Conservation (phyloP, 2,113 vertebrate species). For the Brevimyrus niger region DNA sequence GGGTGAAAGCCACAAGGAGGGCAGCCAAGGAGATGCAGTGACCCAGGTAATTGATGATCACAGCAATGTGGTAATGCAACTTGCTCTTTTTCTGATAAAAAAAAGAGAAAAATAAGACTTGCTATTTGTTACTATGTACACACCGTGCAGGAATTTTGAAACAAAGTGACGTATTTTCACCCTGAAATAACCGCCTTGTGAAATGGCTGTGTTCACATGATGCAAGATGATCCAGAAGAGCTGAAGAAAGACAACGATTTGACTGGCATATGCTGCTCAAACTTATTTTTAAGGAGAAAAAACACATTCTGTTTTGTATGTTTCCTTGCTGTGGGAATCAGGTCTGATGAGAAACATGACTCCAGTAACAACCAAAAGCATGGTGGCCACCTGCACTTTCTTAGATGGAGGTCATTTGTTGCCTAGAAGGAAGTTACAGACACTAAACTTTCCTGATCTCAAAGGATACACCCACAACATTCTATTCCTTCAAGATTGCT, state of each 20-base stretch:
- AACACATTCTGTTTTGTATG: background rate
- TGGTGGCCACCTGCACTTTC: background rate
- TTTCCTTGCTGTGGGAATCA: background rate
- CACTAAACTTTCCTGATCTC: background rate
- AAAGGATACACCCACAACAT: background rate
- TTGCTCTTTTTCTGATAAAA: slow-evolving; percentile 68
- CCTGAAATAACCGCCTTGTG: background rate
- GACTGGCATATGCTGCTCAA: background rate
- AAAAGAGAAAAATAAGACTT: background rate
- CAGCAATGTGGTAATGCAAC: slow-evolving; percentile 69
- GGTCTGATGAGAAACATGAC: background rate
- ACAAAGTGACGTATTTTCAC: background rate
- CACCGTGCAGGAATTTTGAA: background rate
- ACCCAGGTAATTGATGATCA: slow-evolving; percentile 83
- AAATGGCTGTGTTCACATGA: background rate
- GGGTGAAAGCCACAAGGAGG: slow-evolving; percentile 72
- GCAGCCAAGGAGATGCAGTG: slow-evolving; percentile 76
- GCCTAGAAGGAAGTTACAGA: background rate
- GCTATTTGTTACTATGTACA: background rate
- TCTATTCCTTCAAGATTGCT: background rate
- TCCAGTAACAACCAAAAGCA: background rate
- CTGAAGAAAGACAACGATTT: background rate
- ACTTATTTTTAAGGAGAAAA: background rate
- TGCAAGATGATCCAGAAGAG: background rate
- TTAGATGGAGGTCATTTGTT: background rate